A percentile compares a stretch with the other conserved stretches of the same genome.
phyloP scores from a whole-genome alignment of 2,113 vertebrate genomes.

The Deroptyus accipitrinus region DNA sequence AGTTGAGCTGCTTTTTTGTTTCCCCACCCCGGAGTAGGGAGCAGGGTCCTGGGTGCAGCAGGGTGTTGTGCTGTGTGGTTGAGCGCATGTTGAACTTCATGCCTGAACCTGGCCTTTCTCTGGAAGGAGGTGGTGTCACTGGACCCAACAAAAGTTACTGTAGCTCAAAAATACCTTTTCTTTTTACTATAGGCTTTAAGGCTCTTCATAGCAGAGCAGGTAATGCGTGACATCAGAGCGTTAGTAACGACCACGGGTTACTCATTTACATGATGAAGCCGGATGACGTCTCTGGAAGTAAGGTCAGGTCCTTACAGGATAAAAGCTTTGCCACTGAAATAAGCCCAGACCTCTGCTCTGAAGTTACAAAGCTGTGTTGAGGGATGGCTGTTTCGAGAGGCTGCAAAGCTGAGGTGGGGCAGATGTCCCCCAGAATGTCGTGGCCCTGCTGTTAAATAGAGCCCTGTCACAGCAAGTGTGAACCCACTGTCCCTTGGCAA shows the following conservation, averaged over 20 bases:
- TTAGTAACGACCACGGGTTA: not conserved
- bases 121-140: not conserved
- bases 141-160: not conserved
- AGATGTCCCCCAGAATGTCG: not conserved
- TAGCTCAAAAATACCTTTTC: not conserved
- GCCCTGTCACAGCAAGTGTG: fast-evolving
- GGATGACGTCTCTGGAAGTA: not conserved
- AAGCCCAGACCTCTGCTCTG: fast-evolving
- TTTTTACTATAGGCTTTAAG: not conserved
- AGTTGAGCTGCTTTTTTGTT: not conserved
- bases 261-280: not conserved
- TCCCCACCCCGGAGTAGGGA: not conserved
- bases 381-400: not conserved
- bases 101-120: not conserved
- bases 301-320: not conserved
- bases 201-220: not conserved
- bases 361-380: not conserved
- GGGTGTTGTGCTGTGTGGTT: not conserved
- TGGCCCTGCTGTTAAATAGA: not conserved
- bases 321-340: not conserved
- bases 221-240: not conserved
- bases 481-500: not conserved
- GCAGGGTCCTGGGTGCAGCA: not conserved
- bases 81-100: not conserved
- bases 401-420: not conserved